These are phyloP conservation scores for Adelges cooleyi DNA, from an alignment of 1,140 invertebrate species.

Conservation along the genomic window DNA sequence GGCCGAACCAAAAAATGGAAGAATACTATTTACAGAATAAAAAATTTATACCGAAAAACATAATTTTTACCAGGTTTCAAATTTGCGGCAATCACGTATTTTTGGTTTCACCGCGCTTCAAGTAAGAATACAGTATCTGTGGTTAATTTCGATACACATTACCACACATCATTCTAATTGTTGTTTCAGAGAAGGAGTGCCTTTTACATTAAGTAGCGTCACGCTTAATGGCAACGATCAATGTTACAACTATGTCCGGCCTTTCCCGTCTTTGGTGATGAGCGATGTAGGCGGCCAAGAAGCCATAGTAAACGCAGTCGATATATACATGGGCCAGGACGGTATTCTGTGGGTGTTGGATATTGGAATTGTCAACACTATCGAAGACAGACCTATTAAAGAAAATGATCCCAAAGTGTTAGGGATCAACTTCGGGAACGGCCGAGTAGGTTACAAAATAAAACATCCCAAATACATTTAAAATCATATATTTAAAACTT, in stretches of 20 bases:
- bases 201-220: constrained; percentile 47
- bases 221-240: constrained; percentile 40
- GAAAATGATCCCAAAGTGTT: constrained; percentile 54
- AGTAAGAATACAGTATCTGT: too few relatives aligned
- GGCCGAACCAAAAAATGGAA: neutral
- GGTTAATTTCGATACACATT: too few relatives aligned
- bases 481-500: too few relatives aligned
- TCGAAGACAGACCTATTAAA: constrained; percentile 45
- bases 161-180: too few relatives aligned
- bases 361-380: constrained; percentile 51
- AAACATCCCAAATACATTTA: too few relatives aligned
- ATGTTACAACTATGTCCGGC: constrained; percentile 40
- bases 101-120: constrained; percentile 47
- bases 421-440: constrained; percentile 44
- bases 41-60: constrained; percentile 45
- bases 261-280: constrained; percentile 49
- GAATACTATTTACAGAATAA: neutral
- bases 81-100: constrained; percentile 46
- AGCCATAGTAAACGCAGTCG: constrained; percentile 46
- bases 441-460: constrained; percentile 12
- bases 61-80: constrained; percentile 49
- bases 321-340: constrained; percentile 46
- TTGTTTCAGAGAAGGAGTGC: constrained; percentile 40
- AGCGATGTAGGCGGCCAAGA: constrained; percentile 51
- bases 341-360: constrained; percentile 56